Evolutionary conservation across 2,888 invertebrate genomes (phyloP).

Genomic region (Idaea aversata): DNA sequence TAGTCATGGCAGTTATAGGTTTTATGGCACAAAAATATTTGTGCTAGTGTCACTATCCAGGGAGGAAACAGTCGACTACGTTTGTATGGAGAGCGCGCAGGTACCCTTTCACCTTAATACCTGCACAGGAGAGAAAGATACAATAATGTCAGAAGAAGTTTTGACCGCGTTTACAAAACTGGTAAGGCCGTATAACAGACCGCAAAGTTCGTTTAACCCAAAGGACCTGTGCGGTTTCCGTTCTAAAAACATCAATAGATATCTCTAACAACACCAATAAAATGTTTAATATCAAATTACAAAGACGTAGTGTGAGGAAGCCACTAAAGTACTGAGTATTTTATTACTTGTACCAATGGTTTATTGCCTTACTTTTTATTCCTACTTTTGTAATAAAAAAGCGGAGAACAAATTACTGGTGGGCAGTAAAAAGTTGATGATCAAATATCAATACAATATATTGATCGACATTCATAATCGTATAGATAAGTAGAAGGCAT

Average conservation of each 20-base stretch:
- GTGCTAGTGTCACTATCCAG: no score
- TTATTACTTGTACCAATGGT: constrained; percentile 2
- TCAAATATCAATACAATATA: background rate
- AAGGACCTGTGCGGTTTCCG: background rate
- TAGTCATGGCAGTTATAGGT: no score
- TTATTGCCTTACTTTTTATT: background rate
- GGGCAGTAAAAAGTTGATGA: background rate
- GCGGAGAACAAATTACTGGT: background rate
- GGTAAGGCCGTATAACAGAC: no score
- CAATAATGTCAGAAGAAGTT: no score
- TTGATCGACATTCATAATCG: background rate
- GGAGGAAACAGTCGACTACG: no score
- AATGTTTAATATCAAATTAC: constrained; percentile 11
- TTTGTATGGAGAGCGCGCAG: no score
- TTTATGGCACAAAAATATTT: no score
- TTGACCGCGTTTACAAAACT: no score
- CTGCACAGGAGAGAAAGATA: no score
- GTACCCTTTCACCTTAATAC: no score
- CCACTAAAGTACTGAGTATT: constrained; percentile 8
- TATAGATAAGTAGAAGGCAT: background rate
- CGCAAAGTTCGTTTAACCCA: no score
- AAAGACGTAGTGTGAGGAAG: constrained; percentile 17
- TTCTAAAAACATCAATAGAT: background rate
- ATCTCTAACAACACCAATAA: background rate
- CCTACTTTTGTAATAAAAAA: background rate